Percentiles rank a stretch among this genome's conserved stretches.
These are phyloP conservation scores for Macquaria australasica DNA, from an alignment of 2,113 vertebrate species.

Conservation along the genomic window DNA sequence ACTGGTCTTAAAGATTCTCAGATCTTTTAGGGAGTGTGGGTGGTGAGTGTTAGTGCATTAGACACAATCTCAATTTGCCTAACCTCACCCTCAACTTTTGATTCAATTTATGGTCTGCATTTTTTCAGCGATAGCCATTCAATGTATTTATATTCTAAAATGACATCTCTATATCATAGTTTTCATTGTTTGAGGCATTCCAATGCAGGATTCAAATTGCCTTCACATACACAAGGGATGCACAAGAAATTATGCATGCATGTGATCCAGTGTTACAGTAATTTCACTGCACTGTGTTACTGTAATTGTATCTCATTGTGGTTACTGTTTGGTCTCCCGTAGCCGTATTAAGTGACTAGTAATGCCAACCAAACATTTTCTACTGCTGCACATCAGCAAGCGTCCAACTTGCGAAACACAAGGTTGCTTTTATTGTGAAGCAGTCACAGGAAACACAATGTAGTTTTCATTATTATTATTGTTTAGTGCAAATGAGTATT, in stretches of 20 bases:
- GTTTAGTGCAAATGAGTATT: no score
- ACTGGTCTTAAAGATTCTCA: no score
- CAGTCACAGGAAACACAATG: no score
- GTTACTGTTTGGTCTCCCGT: no score
- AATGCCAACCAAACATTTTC: background rate
- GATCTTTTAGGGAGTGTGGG: slow-evolving; percentile 49
- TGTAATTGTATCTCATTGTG: background rate
- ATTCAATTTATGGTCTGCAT: background rate
- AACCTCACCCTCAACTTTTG: slow-evolving; percentile 19
- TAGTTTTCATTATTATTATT: no score
- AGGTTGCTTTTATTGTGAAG: no score
- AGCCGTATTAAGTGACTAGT: background rate
- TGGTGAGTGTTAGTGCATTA: slow-evolving; percentile 66
- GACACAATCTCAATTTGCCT: slow-evolving; percentile 58
- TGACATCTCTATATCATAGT: background rate
- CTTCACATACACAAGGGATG: no score
- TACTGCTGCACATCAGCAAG: no score
- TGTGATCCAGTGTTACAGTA: background rate
- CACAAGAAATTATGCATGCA: no score
- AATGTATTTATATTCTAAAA: background rate
- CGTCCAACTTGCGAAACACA: no score
- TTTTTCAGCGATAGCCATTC: background rate
- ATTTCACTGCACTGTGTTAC: no score
- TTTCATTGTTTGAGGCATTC: background rate
- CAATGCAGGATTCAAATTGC: background rate